Evolutionary conservation across 2,797 vertebrate genomes (phyloP).

Genomic region (Chromis chromis): DNA sequence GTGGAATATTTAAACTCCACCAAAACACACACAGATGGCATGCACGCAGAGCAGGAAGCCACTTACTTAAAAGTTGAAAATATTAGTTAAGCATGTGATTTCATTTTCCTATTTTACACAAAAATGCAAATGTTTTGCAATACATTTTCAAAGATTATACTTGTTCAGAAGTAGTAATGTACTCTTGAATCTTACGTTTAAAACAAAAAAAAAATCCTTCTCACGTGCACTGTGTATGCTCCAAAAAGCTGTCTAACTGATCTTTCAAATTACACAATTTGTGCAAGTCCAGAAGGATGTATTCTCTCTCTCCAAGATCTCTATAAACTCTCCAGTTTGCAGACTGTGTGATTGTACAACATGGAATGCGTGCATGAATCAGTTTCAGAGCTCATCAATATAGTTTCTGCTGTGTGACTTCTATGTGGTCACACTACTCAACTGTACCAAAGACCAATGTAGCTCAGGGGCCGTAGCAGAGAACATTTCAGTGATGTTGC

Average conservation of each 20-base stretch:
- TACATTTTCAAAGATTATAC: neutral
- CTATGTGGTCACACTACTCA: constrained; percentile 47
- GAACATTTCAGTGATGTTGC: constrained; percentile 22
- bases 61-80: neutral
- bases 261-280: constrained; percentile 46
- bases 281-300: constrained; percentile 20
- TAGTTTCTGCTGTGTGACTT: constrained; percentile 45
- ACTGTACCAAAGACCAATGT: constrained; percentile 9
- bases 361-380: constrained; percentile 40
- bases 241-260: constrained; percentile 48
- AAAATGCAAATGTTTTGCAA: constrained; percentile 1
- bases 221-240: neutral
- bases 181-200: neutral
- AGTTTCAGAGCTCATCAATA: constrained; percentile 48
- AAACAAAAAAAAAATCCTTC: no score
- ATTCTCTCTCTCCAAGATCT: constrained; percentile 16
- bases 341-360: constrained; percentile 17
- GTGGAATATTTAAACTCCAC: constrained; percentile 22
- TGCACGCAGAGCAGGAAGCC: neutral
- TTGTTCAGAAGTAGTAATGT: neutral
- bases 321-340: constrained; percentile 36
- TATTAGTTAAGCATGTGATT: neutral
- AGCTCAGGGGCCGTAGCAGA: constrained; percentile 9
- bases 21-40: constrained; percentile 11
- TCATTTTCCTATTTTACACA: neutral